phyloP scores from a whole-genome alignment of 1,140 invertebrate species.

The Bemisia tabaci region DNA sequence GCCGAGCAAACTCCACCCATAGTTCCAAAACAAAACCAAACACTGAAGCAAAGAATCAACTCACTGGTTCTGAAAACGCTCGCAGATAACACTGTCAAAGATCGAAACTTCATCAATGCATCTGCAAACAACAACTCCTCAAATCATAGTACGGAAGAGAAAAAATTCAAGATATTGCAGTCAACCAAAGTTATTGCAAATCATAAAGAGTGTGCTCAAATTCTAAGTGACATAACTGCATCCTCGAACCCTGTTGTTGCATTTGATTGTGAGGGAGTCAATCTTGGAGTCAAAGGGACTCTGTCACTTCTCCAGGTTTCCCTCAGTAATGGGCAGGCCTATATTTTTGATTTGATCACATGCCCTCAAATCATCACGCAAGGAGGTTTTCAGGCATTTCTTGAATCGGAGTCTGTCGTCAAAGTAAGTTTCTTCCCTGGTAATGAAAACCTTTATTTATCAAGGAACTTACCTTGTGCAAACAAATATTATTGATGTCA shows the following conservation, averaged over 20 bases:
- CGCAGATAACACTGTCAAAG: constrained; percentile 76
- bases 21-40: constrained; percentile 37
- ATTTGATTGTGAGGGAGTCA: constrained; percentile 84
- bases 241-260: constrained; percentile 40
- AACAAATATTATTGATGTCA: too few relatives aligned
- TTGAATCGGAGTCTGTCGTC: constrained; percentile 66
- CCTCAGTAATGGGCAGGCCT: constrained; percentile 58
- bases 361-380: constrained; percentile 64
- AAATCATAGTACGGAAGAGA: constrained; percentile 22
- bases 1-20: constrained; percentile 5
- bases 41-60: constrained; percentile 73
- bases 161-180: constrained; percentile 66
- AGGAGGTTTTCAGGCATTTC: constrained; percentile 59
- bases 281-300: constrained; percentile 67
- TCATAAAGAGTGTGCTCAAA: constrained; percentile 55
- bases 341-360: constrained; percentile 79
- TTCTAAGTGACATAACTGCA: constrained; percentile 62
- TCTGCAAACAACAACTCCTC: constrained; percentile 11
- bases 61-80: constrained; percentile 74
- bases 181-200: constrained; percentile 62
- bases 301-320: constrained; percentile 78
- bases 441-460: too few relatives aligned
- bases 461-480: too few relatives aligned
- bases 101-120: constrained; percentile 37
- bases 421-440: constrained; percentile 49